A percentile compares a stretch with the other conserved stretches of the same genome.
These are phyloP conservation scores for Macrobrachium nipponense DNA, from an alignment of 1,140 invertebrate species.

Conservation along the genomic window DNA sequence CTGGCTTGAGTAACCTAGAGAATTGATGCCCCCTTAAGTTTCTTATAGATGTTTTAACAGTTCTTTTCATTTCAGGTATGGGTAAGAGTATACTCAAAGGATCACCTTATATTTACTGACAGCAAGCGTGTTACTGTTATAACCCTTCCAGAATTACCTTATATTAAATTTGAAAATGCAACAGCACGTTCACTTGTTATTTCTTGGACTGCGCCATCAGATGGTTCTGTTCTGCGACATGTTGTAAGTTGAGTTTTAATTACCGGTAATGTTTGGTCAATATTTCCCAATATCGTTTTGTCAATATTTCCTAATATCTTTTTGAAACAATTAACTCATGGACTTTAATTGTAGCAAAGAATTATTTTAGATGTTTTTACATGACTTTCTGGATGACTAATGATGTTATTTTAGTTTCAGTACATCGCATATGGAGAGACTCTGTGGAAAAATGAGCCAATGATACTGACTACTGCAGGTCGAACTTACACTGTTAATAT, in stretches of 20 bases:
- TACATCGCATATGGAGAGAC: constrained; percentile 31
- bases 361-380: neutral
- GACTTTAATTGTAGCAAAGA: no score
- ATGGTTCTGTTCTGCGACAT: constrained; percentile 66
- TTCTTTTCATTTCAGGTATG: constrained; percentile 22
- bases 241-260: constrained; percentile 32
- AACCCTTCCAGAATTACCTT: constrained; percentile 79
- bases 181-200: constrained; percentile 75
- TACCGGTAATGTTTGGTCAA: neutral
- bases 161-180: constrained; percentile 72
- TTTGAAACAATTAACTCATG: neutral
- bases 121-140: constrained; percentile 73
- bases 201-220: constrained; percentile 74
- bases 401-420: constrained; percentile 24
- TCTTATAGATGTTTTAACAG: neutral
- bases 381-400: neutral
- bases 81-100: constrained; percentile 69
- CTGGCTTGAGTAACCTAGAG: neutral
- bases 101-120: constrained; percentile 76
- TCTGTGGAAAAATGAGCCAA: constrained; percentile 65
- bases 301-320: neutral
- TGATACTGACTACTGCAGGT: constrained; percentile 70
- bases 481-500: constrained; percentile 48
- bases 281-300: neutral
- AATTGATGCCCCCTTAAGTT: neutral